Evolutionary conservation across 1,140 invertebrate species (phyloP), one percentile per base, ranked within the genome.

Genomic region (Thaumatotibia leucotreta): DNA sequence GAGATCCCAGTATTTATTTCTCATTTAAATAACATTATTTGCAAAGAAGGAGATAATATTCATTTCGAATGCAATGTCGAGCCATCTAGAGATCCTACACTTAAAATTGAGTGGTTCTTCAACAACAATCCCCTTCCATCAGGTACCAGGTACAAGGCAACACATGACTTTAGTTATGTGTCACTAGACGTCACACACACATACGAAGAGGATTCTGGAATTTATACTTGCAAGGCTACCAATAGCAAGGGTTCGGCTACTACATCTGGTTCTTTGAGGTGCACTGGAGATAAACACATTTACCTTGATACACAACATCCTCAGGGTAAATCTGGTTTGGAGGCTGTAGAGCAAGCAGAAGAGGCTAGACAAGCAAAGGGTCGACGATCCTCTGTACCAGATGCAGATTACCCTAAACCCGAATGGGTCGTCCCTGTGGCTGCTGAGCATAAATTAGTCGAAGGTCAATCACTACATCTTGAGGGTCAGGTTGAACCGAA

Each of bases 21-120:
- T 45, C 97, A 98, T 86, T 91, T 98, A 58, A 98, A 98, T 83
- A 97, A 98, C 79, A 95, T 98, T 9, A 94, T 97, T 77, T 96
- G 96, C 77, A 95, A 95, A 65, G 98, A 99, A 92, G 96, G 95
- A 61, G 97, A 98, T 67, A 96, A 95, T 67, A 96, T 95, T 71
- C 97, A 97, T 87, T 99, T 99, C 81, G 97, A 99, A 89, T 98
- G 97, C 84, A 95, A 96, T 73, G 97, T 99, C 4, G 96, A 98
- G 84, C 98, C 98, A 33, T 95, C 97, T 9, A 96, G 97, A 84
- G 98, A 99, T 91, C 97, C 98, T 1, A 98, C 97, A 9, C 95
- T 99, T 92, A 96, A 96, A 78, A 96, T 98, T 75, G 97, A 97
- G 90, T 98, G 97, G 96, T 97, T 96, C 91, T 93, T 96, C 61